Conservation (phyloP, 2,888 invertebrate species). For the Ochropleura leucogaster region DNA sequence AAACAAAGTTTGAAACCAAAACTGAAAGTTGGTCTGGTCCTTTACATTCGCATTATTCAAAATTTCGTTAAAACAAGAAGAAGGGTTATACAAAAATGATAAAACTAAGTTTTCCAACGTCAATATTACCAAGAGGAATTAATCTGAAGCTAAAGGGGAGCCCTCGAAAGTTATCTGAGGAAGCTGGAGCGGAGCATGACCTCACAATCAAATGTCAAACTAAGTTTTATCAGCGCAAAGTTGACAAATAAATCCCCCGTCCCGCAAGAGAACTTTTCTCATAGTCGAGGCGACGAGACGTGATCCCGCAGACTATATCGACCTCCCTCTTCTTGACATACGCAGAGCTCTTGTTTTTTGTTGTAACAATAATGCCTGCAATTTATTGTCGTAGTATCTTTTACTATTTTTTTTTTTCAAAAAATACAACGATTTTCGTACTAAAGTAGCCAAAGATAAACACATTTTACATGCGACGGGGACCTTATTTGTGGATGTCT, state of each 20-base stretch:
- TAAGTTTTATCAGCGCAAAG: slow-evolving; percentile 89
- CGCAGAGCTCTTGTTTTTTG: slow-evolving; percentile 37
- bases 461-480: slow-evolving; percentile 23
- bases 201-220: slow-evolving; percentile 89
- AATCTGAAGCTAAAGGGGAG: slow-evolving; percentile 77
- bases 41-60: slow-evolving; percentile 55
- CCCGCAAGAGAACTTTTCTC: slow-evolving; percentile 82
- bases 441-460: slow-evolving; percentile 19
- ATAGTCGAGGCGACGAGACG: slow-evolving; percentile 79
- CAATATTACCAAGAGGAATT: slow-evolving; percentile 77
- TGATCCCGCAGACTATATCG: slow-evolving; percentile 74
- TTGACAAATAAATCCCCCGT: slow-evolving; percentile 88
- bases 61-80: slow-evolving; percentile 52
- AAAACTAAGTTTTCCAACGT: slow-evolving; percentile 68
- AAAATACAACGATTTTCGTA: not conserved
- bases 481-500: slow-evolving; percentile 28
- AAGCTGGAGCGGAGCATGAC: slow-evolving; percentile 79
- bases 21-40: slow-evolving; percentile 34
- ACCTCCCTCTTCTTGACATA: slow-evolving; percentile 44
- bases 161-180: slow-evolving; percentile 79
- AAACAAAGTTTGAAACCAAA: slow-evolving; percentile 30
- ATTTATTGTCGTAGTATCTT: slow-evolving; percentile 27
- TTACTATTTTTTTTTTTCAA: not conserved
- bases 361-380: slow-evolving; percentile 25
- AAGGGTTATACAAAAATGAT: slow-evolving; percentile 65